Evolutionary conservation across 2,113 vertebrate species (phyloP).

Genomic region (Marmota monax): DNA sequence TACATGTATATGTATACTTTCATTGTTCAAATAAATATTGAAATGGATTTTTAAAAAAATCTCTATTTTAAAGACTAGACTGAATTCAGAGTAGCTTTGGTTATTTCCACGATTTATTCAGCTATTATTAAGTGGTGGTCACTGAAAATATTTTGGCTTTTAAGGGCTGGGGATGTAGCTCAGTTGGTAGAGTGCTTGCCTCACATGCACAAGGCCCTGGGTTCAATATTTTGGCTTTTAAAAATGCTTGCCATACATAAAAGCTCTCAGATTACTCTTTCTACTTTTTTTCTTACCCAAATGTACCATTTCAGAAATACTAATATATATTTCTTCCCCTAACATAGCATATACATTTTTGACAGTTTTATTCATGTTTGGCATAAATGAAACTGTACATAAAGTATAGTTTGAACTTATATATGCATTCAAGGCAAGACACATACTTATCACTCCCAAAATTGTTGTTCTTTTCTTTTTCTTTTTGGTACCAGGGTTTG

Average conservation of each 20-base stretch:
- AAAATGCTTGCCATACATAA: conserved; percentile 1
- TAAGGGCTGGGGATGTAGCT: too few relatives aligned
- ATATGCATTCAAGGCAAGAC: not conserved
- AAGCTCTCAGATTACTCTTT: not conserved
- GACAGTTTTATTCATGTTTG: not conserved
- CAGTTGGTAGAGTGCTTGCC: too few relatives aligned
- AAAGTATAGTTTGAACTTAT: not conserved
- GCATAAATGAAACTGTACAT: too few relatives aligned
- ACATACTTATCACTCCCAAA: not conserved
- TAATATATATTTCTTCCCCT: not conserved
- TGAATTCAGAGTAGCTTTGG: too few relatives aligned
- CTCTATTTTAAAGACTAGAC: too few relatives aligned
- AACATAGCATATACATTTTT: not conserved
- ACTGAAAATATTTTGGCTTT: not conserved
- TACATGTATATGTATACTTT: too few relatives aligned
- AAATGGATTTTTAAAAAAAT: too few relatives aligned
- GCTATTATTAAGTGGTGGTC: too few relatives aligned
- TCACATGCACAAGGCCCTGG: too few relatives aligned
- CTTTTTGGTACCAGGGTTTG: not conserved
- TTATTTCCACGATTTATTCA: too few relatives aligned
- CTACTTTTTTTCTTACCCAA: not conserved
- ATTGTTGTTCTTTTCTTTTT: not conserved
- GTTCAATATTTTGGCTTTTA: not conserved
- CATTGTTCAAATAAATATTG: too few relatives aligned
- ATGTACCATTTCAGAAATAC: not conserved